Conservation (phyloP, 2,888 invertebrate species). For the Dynastes maya region DNA sequence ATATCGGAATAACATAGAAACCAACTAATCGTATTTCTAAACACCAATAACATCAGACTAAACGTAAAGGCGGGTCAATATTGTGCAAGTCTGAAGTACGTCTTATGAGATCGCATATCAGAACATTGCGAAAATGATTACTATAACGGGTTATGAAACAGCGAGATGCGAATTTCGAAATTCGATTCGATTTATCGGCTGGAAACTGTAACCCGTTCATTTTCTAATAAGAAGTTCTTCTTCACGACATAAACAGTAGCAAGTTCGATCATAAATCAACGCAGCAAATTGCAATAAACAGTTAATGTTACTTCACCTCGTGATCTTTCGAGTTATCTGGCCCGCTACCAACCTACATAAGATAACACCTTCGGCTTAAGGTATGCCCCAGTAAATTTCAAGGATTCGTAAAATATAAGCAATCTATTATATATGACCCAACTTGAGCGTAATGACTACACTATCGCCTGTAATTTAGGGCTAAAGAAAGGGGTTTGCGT, state of each 20-base stretch:
- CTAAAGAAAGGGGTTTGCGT: slow-evolving; percentile 58
- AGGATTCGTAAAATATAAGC: slow-evolving; percentile 67
- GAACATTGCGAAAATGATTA: neutral
- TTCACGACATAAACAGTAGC: slow-evolving; percentile 25
- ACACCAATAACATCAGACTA: too few species aligned
- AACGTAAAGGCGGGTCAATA: too few species aligned
- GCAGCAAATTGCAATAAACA: slow-evolving; percentile 63
- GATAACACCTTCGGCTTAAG: slow-evolving; percentile 66
- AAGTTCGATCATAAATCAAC: slow-evolving; percentile 52
- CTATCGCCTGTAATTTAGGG: slow-evolving; percentile 66
- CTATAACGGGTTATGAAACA: neutral
- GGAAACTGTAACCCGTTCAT: slow-evolving; percentile 18
- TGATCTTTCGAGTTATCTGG: slow-evolving; percentile 68
- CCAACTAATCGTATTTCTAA: too few species aligned
- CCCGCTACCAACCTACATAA: slow-evolving; percentile 59
- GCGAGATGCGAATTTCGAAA: slow-evolving; percentile 10
- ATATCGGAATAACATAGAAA: too few species aligned
- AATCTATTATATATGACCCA: slow-evolving; percentile 68
- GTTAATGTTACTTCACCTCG: slow-evolving; percentile 71
- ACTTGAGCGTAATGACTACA: slow-evolving; percentile 63
- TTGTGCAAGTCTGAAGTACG: too few species aligned
- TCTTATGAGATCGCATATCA: too few species aligned
- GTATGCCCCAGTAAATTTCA: slow-evolving; percentile 61
- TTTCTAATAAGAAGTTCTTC: slow-evolving; percentile 42
- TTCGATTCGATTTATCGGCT: slow-evolving; percentile 28